These are phyloP conservation scores for Penelope pileata DNA, from an alignment of 2,113 vertebrate genomes.

Conservation along the genomic window DNA sequence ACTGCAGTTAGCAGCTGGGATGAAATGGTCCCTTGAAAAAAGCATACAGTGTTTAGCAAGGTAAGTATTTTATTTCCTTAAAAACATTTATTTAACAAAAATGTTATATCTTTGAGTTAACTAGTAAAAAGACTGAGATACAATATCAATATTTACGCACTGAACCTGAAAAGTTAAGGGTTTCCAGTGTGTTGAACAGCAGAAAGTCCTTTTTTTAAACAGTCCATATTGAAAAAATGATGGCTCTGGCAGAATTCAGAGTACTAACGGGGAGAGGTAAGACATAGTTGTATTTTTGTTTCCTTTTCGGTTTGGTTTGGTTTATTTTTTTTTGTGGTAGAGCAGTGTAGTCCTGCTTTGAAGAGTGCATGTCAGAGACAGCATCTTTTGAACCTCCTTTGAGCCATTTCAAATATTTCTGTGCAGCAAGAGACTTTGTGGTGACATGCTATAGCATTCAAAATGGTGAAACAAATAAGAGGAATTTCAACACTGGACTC, in stretches of 20 bases:
- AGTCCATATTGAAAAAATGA: constrained; percentile 18
- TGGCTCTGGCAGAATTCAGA: constrained; percentile 26
- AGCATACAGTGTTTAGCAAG: neutral
- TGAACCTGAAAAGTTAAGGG: constrained; percentile 12
- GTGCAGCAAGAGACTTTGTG: neutral
- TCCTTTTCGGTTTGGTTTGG: too few species aligned
- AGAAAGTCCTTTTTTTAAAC: constrained; percentile 30
- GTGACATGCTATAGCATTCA: neutral
- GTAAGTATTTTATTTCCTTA: neutral
- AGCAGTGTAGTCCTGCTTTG: constrained; percentile 19
- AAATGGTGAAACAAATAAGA: constrained; percentile 7
- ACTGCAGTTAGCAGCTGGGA: neutral
- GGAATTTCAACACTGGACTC: neutral
- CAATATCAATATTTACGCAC: constrained; percentile 47
- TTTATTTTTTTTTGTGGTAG: neutral
- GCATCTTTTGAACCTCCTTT: constrained; percentile 28
- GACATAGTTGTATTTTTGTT: neutral
- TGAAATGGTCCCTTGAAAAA: neutral
- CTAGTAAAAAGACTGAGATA: neutral
- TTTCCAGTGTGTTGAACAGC: constrained; percentile 6
- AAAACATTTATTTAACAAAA: constrained; percentile 20
- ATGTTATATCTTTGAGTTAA: neutral
- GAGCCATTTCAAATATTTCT: constrained; percentile 27
- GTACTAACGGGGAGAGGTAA: constrained; percentile 17
- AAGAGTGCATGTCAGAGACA: constrained; percentile 36